Evolutionary conservation across 2,888 invertebrate genomes (phyloP).

Genomic region (Ellobium chinense): DNA sequence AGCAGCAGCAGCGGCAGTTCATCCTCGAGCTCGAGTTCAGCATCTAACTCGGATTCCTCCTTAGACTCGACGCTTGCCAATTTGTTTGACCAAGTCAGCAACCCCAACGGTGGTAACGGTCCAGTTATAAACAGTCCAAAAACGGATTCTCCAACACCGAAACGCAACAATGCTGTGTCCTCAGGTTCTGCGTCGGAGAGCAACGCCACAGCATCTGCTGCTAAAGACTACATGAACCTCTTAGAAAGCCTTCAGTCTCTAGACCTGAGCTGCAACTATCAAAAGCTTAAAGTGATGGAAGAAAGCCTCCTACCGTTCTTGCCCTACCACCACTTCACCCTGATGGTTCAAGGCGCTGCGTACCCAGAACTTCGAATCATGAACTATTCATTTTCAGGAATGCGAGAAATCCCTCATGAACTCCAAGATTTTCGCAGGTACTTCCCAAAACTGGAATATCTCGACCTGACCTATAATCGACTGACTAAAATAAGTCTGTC

Average conservation of each 20-base stretch:
- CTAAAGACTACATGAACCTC: not conserved
- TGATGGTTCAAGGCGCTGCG: conserved; percentile 54
- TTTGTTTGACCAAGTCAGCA: not conserved
- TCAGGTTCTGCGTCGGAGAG: not conserved
- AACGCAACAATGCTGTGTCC: not conserved
- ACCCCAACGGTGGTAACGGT: not conserved
- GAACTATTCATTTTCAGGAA: conserved; percentile 51
- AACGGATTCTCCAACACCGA: not conserved
- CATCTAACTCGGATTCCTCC: not conserved
- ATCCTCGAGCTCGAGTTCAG: too few relatives aligned
- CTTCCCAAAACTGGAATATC: conserved; percentile 53
- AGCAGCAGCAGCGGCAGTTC: too few relatives aligned
- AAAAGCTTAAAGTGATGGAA: conserved; percentile 53
- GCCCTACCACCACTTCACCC: conserved; percentile 55
- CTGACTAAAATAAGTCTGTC: conserved; percentile 55
- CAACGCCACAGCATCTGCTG: not conserved
- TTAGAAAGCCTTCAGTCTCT: not conserved
- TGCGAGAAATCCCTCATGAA: conserved; percentile 51
- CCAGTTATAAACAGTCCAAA: not conserved
- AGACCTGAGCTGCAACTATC: conserved; percentile 50
- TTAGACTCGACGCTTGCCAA: not conserved
- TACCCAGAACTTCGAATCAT: conserved; percentile 54
- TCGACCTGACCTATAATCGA: conserved; percentile 63
- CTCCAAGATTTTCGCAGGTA: conserved; percentile 58
- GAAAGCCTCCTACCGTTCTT: conserved; percentile 53